Base-by-base conservation (phyloP, 92 coral and sea anemone genomes). In the Montipora capitata region DNA sequence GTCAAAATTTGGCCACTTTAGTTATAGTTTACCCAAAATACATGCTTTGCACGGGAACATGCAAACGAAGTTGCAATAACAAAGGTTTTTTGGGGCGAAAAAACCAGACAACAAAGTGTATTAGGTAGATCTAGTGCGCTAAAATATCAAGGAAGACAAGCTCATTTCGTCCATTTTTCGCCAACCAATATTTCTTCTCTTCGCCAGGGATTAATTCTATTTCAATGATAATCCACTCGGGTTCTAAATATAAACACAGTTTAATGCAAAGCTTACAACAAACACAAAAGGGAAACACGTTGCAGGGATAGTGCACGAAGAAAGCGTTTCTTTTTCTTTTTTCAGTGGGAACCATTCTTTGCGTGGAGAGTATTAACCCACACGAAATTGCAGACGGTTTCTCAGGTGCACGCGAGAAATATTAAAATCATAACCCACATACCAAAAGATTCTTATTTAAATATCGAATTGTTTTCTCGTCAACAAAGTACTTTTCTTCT, bases 201-300 rank as follows among this genome's bases (percentile, higher is more conserved):
- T 72, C 89, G 88, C 75, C 78, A 57, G 76, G 44, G 72, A 86
- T 95, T 95, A 93, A 95, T 95, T 83, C 87, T 92, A 86, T 93
- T 85, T 83, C 86, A 93, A 93, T 90, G 92, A 90, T 91, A 93
- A 93, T 93, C 93, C 76, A 80, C 86, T 87, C 90, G 78, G 86
- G 90, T 79, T 93, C 86, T 87, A 93, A 95, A 79, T 80, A 93
- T 88, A 85, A 93, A 87, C 77, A 88, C 71, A 90, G 63, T 78
- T 76, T 75, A 65, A 91, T 78, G 63, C 90, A 86, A 87, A 81
- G 82, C 84, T 87, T 66, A 91, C 94, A 76, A 81, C 84, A 78
- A 68, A 78, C 72, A 95, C 98, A 95, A 95, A 76, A 93, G 89
- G 35, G 35, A 67, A 79, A 85, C 98, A 95, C 98, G 96, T 93